Conservation (phyloP, 64 coral and sea anemone genomes). For the Pocillopora damicornis region DNA sequence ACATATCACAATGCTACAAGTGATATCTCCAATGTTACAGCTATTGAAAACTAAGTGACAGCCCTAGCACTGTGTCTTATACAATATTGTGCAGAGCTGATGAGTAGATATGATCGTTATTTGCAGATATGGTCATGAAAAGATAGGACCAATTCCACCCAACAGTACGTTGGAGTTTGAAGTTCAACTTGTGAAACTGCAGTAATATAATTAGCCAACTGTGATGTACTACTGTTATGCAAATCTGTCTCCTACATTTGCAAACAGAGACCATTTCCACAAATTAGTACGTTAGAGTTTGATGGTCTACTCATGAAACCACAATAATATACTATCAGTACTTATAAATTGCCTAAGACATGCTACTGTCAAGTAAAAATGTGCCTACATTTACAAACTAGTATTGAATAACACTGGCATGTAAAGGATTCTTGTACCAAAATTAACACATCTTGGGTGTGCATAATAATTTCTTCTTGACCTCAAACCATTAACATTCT, state of each 20-base stretch:
- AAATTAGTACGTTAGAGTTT: slow-evolving; percentile 74
- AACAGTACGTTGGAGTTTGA: slow-evolving; percentile 82
- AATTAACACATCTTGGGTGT: no score
- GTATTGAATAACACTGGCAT: not conserved
- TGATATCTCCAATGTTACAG: not conserved
- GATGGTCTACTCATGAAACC: slow-evolving; percentile 34
- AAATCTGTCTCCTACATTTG: not conserved
- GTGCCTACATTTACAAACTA: not conserved
- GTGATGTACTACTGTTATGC: not conserved
- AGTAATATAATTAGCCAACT: not conserved
- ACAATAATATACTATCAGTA: not conserved
- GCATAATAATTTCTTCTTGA: no score
- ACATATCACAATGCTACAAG: no score
- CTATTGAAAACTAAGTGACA: not conserved
- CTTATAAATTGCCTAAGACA: not conserved
- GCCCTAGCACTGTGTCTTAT: no score
- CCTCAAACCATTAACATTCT: no score
- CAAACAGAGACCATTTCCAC: slow-evolving; percentile 39
- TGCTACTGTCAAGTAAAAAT: not conserved
- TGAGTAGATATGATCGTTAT: not conserved
- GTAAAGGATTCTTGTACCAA: no score
- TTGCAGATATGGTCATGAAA: slow-evolving; percentile 59
- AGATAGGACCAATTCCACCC: slow-evolving; percentile 56
- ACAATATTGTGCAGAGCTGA: no score
- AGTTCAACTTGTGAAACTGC: slow-evolving; percentile 53